phyloP scores from a whole-genome alignment of 92 coral and sea anemone species.

The Umimayanthus kanabou region DNA sequence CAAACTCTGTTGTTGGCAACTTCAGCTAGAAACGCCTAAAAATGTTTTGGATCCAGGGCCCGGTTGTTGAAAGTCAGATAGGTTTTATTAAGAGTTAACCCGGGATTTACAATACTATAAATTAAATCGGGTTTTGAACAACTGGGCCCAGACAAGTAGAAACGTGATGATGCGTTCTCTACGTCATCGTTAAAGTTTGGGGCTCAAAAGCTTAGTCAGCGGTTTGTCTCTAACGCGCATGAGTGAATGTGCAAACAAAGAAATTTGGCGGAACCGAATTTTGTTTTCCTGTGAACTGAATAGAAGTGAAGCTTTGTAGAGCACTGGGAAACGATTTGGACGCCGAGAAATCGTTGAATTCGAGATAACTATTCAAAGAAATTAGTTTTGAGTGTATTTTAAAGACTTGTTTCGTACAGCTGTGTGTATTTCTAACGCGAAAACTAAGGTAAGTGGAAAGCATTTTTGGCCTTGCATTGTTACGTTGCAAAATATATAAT shows the following conservation, averaged over 20 bases:
- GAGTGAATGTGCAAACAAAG: conserved; percentile 32
- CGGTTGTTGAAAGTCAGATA: too few relatives aligned
- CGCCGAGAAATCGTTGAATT: conserved; percentile 4
- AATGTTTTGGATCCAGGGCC: too few relatives aligned
- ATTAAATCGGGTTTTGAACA: too few relatives aligned
- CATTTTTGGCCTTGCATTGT: conserved; percentile 24
- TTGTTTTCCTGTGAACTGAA: conserved; percentile 6
- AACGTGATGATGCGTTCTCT: too few relatives aligned
- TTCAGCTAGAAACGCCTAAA: too few relatives aligned
- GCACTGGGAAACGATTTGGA: neutral
- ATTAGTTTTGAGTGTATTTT: neutral
- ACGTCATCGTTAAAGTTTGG: neutral
- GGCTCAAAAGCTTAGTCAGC: conserved; percentile 21
- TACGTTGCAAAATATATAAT: conserved; percentile 36
- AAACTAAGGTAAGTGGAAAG: conserved; percentile 21
- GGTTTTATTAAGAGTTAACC: too few relatives aligned
- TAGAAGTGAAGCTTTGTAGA: neutral
- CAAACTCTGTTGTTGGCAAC: too few relatives aligned
- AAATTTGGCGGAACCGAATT: conserved; percentile 37
- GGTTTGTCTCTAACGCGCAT: conserved; percentile 26
- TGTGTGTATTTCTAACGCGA: neutral
- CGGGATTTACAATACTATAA: too few relatives aligned
- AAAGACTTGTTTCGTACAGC: neutral
- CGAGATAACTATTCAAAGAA: neutral
- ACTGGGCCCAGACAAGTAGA: too few relatives aligned